These are phyloP conservation scores for Zaprionus davidi DNA, from an alignment of 1,140 invertebrate genomes.

Conservation along the genomic window DNA sequence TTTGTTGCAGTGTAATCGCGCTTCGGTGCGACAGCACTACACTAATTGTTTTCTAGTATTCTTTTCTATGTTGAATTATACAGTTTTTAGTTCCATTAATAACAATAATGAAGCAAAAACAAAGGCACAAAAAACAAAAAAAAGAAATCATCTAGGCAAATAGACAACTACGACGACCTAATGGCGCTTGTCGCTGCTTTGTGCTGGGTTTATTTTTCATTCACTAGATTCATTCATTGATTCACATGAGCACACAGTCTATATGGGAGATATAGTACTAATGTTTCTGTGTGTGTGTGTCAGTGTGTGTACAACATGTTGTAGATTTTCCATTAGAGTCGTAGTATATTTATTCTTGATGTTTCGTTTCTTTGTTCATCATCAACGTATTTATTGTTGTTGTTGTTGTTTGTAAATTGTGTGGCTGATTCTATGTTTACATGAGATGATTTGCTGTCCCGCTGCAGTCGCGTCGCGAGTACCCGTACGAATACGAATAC, in stretches of 20 bases:
- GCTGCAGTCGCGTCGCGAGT: neutral
- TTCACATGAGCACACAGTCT: slow-evolving; percentile 47
- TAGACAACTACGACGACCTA: slow-evolving; percentile 47
- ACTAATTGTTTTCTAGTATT: neutral
- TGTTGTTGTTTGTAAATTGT: slow-evolving; percentile 25
- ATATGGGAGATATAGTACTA: slow-evolving; percentile 2
- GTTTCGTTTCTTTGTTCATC: slow-evolving; percentile 48
- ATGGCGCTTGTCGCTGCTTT: slow-evolving; percentile 61
- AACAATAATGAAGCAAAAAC: slow-evolving; percentile 36
- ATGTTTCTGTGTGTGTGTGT: slow-evolving; percentile 2
- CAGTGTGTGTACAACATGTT: slow-evolving; percentile 29
- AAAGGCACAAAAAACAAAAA: slow-evolving; percentile 16
- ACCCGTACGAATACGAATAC: slow-evolving; percentile 11
- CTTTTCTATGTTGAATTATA: slow-evolving; percentile 34
- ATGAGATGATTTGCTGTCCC: slow-evolving; percentile 23
- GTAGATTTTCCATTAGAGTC: slow-evolving; percentile 59
- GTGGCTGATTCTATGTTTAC: slow-evolving; percentile 43
- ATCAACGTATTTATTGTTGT: slow-evolving; percentile 29
- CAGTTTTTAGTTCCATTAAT: slow-evolving; percentile 55
- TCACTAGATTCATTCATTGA: slow-evolving; percentile 73
- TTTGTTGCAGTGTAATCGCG: slow-evolving; percentile 14
- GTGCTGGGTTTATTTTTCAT: slow-evolving; percentile 57
- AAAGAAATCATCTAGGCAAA: slow-evolving; percentile 32
- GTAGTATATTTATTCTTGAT: slow-evolving; percentile 50
- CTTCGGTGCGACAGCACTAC: neutral